phyloP scores from a whole-genome alignment of 2,113 vertebrate genomes.

The Lutjanus erythropterus region DNA sequence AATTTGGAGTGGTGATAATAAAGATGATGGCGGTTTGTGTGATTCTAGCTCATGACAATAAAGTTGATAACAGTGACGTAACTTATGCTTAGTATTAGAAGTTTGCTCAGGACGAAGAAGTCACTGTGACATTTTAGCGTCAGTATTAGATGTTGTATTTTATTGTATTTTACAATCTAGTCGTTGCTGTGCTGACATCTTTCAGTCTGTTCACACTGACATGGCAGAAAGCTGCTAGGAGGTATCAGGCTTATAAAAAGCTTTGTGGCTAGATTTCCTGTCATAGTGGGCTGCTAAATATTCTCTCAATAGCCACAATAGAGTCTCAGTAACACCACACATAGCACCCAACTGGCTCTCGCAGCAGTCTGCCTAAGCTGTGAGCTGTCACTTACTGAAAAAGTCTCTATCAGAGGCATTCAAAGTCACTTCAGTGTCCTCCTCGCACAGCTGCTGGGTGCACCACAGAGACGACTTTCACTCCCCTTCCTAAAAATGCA shows the following conservation, averaged over 20 bases:
- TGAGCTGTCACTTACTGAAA: slow-evolving; percentile 38
- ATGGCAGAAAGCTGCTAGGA: not conserved
- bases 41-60: not conserved
- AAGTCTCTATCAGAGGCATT: slow-evolving; percentile 43
- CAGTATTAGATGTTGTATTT: no score
- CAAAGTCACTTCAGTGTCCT: slow-evolving; percentile 59
- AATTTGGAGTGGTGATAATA: not conserved
- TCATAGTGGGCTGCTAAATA: slow-evolving; percentile 22
- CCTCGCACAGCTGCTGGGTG: slow-evolving; percentile 73
- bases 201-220: not conserved
- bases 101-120: not conserved
- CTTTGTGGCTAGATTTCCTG: slow-evolving; percentile 26
- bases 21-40: not conserved
- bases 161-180: no score
- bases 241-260: not conserved
- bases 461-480: slow-evolving; percentile 75
- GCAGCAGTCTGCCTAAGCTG: slow-evolving; percentile 14
- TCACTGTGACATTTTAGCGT: no score
- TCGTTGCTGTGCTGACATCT: no score
- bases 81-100: not conserved
- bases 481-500: slow-evolving; percentile 73
- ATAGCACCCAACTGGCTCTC: slow-evolving; percentile 23
- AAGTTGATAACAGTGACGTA: not conserved
- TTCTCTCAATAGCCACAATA: slow-evolving; percentile 21
- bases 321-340: slow-evolving; percentile 25